Evolutionary conservation across 2,888 invertebrate species (phyloP).

Genomic region (Nemurella pictetii): DNA sequence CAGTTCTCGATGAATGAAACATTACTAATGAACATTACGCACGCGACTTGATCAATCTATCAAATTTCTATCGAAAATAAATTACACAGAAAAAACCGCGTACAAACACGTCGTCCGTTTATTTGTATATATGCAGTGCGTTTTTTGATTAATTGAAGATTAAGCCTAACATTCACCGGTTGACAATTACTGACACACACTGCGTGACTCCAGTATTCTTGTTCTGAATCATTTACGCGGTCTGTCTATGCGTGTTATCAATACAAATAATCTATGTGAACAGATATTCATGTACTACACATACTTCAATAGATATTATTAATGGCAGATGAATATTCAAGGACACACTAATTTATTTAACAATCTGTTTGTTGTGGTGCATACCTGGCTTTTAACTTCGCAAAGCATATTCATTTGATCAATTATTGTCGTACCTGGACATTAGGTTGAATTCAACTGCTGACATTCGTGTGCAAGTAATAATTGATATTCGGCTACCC

Average conservation of each 20-base stretch:
- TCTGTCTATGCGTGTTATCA: neutral
- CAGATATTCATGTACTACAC: neutral
- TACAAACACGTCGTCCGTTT: neutral
- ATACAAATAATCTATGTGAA: neutral
- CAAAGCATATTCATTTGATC: neutral
- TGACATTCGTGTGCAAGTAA: neutral
- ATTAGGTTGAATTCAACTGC: neutral
- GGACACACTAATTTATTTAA: neutral
- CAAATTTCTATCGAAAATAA: slow-evolving; percentile 8
- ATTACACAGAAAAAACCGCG: slow-evolving; percentile 4
- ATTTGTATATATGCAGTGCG: neutral
- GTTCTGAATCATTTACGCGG: neutral
- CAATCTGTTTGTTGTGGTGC: neutral
- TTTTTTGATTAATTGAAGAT: slow-evolving; percentile 10
- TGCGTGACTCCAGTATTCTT: neutral
- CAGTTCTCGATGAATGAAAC: slow-evolving; percentile 20
- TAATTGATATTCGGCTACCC: neutral
- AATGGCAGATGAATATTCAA: neutral
- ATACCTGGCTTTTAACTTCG: neutral
- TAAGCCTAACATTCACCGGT: neutral
- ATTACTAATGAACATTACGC: slow-evolving; percentile 14
- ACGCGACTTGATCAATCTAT: slow-evolving; percentile 2
- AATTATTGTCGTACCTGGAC: neutral
- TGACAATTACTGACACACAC: neutral
- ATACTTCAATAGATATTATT: neutral